These are phyloP conservation scores for Galago senegalensis DNA, from an alignment of 2,797 vertebrate species.

Conservation along the genomic window DNA sequence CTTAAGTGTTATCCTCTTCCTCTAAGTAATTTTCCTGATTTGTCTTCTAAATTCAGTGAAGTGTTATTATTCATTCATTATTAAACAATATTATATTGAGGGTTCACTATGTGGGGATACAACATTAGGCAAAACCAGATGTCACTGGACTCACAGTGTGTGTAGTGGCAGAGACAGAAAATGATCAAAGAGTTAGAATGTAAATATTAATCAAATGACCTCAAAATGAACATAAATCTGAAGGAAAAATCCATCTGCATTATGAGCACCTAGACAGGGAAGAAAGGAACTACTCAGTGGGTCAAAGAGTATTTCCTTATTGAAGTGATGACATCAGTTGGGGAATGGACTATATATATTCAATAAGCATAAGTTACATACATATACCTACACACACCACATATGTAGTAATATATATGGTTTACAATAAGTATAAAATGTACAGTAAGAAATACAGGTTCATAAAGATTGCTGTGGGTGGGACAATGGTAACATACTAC, in stretches of 20 bases:
- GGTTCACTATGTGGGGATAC: background rate
- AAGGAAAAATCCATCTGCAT: background rate
- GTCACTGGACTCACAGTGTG: background rate
- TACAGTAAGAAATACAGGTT: background rate
- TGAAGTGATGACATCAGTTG: background rate
- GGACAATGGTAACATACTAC: background rate
- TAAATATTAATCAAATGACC: slow-evolving; percentile 20
- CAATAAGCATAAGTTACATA: background rate
- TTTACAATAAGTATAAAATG: background rate
- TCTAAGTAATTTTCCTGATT: background rate
- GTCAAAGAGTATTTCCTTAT: background rate
- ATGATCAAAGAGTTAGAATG: background rate
- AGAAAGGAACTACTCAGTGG: background rate
- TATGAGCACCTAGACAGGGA: background rate
- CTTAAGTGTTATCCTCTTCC: background rate
- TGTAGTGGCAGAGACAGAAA: background rate
- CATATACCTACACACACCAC: background rate
- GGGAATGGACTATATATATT: background rate
- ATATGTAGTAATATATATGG: background rate
- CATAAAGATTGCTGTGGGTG: background rate
- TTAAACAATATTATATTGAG: background rate
- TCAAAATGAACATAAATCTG: slow-evolving; percentile 24
- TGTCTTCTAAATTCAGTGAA: slow-evolving; percentile 1
- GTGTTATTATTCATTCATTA: background rate
- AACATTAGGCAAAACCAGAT: background rate